Evolutionary conservation across 2,888 invertebrate species (phyloP).

Genomic region (Theretra japonica): DNA sequence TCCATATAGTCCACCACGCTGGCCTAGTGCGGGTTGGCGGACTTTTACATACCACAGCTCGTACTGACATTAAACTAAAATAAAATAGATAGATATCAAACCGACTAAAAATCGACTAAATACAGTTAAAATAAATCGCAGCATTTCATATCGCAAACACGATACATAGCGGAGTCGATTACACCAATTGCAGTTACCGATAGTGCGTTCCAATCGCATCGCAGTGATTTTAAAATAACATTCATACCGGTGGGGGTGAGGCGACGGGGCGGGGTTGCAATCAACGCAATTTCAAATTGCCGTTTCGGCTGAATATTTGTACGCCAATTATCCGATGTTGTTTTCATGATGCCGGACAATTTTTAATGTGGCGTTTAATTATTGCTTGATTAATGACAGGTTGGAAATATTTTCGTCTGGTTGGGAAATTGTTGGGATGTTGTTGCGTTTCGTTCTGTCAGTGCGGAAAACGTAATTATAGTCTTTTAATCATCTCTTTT

Average conservation of each 20-base stretch:
- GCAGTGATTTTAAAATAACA: not conserved
- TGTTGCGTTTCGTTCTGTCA: too few species aligned
- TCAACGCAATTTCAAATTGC: conserved; percentile 15
- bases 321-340: not conserved
- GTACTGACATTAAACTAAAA: too few species aligned
- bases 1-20: too few species aligned
- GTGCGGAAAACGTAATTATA: too few species aligned
- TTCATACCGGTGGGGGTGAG: not conserved
- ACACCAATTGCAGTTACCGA: conserved; percentile 4
- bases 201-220: not conserved
- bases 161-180: not conserved
- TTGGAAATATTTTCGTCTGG: too few species aligned
- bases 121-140: not conserved
- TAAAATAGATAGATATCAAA: not conserved
- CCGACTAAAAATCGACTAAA: not conserved
- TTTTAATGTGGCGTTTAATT: not conserved
- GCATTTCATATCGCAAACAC: not conserved
- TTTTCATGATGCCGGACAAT: not conserved
- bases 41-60: too few species aligned
- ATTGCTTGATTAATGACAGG: not conserved
- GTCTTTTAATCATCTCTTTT: too few species aligned
- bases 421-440: too few species aligned
- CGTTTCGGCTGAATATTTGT: conserved; percentile 2
- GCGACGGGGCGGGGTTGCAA: not conserved
- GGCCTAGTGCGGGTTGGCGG: too few species aligned